A percentile compares a stretch with the other conserved stretches of the same genome.
Evolutionary conservation across 2,797 vertebrate genomes (phyloP).

Genomic region (Delichon dasypus): DNA sequence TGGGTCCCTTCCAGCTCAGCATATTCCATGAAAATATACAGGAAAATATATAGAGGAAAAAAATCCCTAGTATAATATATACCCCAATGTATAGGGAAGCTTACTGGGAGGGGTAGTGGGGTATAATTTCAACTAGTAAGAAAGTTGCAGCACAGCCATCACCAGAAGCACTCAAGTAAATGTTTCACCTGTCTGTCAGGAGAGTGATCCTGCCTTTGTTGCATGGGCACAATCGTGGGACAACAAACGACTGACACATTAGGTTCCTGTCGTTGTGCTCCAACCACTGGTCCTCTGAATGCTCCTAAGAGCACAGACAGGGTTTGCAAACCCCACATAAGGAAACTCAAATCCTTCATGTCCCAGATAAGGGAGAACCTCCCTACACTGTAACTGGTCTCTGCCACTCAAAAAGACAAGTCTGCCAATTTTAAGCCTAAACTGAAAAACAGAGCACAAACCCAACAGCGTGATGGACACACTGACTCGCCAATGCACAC

Average conservation of each 20-base stretch:
- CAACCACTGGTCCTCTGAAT: background rate
- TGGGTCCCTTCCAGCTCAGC: background rate
- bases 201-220: background rate
- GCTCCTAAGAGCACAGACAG: background rate
- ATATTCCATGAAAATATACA: background rate
- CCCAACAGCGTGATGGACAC: background rate
- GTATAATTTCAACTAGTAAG: background rate
- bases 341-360: background rate
- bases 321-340: background rate
- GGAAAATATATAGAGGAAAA: background rate
- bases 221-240: background rate
- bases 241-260: accelerated
- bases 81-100: background rate
- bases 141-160: background rate
- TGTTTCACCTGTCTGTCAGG: background rate
- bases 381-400: background rate
- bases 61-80: background rate
- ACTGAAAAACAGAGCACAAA: background rate
- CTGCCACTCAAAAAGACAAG: background rate
- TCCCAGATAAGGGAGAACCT: background rate
- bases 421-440: background rate
- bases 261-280: background rate
- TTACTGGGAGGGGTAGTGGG: too few species aligned
- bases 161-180: background rate
- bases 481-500: background rate